Evolutionary conservation across 92 coral and sea anemone genomes (phyloP).

Genomic region (Scolanthus callimorphus): DNA sequence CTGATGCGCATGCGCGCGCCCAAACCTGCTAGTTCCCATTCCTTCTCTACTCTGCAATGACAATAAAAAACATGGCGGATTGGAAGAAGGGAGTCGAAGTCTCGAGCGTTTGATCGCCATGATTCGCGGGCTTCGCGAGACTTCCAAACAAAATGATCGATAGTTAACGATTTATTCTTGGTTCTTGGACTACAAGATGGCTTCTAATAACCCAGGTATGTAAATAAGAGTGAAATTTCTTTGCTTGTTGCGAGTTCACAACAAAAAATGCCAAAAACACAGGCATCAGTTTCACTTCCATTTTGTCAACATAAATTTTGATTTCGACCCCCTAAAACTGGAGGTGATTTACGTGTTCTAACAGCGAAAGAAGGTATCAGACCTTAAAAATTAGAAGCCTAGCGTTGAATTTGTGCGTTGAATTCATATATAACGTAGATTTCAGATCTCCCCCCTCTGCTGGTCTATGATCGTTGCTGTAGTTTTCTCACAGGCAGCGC

Average conservation of each 20-base stretch:
- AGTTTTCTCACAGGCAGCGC: no score
- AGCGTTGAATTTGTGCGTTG: no score
- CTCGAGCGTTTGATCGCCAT: not conserved
- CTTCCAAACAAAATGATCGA: not conserved
- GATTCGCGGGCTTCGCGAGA: not conserved
- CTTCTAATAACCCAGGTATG: conserved; percentile 34
- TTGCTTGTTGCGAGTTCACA: no score
- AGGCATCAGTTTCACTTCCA: not conserved
- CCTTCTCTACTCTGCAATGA: not conserved
- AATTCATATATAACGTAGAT: no score
- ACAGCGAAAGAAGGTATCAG: no score
- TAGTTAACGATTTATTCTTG: not conserved
- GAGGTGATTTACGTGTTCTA: no score
- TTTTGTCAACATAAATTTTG: no score
- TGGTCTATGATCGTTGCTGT: no score
- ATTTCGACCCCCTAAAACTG: no score
- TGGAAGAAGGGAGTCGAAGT: not conserved
- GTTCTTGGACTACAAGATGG: not conserved
- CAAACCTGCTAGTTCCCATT: conserved; percentile 1
- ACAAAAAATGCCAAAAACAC: not conserved
- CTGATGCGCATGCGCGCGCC: not conserved
- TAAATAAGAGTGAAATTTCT: not conserved
- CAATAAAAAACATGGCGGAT: conserved; percentile 2
- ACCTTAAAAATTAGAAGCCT: no score
- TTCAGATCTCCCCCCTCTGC: no score